Percentiles rank a stretch among this genome's conserved stretches.
These are phyloP conservation scores for Limnodromus scolopaceus DNA, from an alignment of 2,797 vertebrate genomes.

Conservation along the genomic window DNA sequence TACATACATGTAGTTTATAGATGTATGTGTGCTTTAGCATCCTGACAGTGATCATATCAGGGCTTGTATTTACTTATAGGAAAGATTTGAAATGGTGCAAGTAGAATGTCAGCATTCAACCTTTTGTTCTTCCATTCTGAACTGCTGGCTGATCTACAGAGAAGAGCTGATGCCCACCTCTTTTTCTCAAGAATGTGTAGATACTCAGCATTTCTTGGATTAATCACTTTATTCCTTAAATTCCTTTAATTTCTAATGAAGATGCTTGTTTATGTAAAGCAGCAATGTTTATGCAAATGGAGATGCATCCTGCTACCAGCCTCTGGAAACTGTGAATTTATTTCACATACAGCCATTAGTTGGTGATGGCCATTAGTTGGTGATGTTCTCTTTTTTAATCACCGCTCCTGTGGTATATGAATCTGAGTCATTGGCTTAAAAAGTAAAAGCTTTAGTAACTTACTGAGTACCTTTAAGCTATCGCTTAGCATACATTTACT, in stretches of 20 bases:
- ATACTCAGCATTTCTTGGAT: background rate
- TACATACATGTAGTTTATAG: background rate
- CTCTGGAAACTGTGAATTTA: background rate
- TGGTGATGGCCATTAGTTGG: background rate
- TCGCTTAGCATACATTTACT: background rate
- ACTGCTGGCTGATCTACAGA: background rate
- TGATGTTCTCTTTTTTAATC: background rate
- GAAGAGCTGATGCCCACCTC: background rate
- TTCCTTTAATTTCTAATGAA: background rate
- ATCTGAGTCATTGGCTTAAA: slow-evolving; percentile 8
- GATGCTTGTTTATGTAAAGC: background rate
- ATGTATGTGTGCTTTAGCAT: background rate
- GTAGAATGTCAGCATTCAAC: background rate
- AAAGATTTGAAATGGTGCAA: background rate
- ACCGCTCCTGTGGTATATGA: background rate
- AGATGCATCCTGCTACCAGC: background rate
- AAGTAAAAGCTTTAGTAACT: background rate
- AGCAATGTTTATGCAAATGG: background rate
- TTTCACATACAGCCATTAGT: background rate
- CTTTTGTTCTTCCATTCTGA: background rate
- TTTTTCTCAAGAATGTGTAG: background rate
- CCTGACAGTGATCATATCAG: background rate
- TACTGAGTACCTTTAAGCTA: background rate
- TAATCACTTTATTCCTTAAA: background rate
- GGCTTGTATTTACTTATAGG: background rate